Base-by-base conservation (phyloP, 2,888 invertebrate genomes). In the Carabus problematicus region DNA sequence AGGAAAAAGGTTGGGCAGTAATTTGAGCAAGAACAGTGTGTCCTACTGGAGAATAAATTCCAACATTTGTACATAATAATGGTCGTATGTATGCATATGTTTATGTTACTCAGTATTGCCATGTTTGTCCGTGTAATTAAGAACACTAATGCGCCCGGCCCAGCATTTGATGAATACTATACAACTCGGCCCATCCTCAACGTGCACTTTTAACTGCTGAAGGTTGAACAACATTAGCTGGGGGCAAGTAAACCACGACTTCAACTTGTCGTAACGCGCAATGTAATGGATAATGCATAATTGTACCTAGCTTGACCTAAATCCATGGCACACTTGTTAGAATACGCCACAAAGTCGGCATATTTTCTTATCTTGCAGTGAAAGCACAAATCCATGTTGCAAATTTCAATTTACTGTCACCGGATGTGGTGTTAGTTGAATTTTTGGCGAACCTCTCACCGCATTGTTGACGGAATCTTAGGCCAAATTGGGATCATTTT, bases 121-220 rank as follows among this genome's bases (percentile, higher is more conserved):
- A 29, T 18, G 56, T 56, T 18, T 56, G 12, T 12, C 11, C 12
- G 12, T 58, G 58, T 66, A 66, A 66, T 66, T 66, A 58, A 58
- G 66, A 66, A 66, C 66, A 58, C 14, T 66, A 59, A 58, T 56
- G 45, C 59, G 49, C 66, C 66, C 58, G 49, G 56, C 56, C 58
- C 41, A 55, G 52, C 45, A 66, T 66, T 58, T 59, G 49, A 66
- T 66, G 58, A 66, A 58, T 66, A 59, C 58, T 66, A n/a, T n/a
- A 66, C 58, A 56, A 45, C 9, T 45, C 47, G 39, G 66, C 66
- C 66, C 66, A 66, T 66, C 66, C 66, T 66, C 49, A n/a, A 3
- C 55, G 49, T 29, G 58, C 66, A 66, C 58, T 66, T 66, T 66
- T 66, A 66, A 59, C 55, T 45, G 16, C 56, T 66, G 66, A 66